Evolutionary conservation across 2,888 invertebrate genomes (phyloP).

Genomic region (Drosophila maculinotata): DNA sequence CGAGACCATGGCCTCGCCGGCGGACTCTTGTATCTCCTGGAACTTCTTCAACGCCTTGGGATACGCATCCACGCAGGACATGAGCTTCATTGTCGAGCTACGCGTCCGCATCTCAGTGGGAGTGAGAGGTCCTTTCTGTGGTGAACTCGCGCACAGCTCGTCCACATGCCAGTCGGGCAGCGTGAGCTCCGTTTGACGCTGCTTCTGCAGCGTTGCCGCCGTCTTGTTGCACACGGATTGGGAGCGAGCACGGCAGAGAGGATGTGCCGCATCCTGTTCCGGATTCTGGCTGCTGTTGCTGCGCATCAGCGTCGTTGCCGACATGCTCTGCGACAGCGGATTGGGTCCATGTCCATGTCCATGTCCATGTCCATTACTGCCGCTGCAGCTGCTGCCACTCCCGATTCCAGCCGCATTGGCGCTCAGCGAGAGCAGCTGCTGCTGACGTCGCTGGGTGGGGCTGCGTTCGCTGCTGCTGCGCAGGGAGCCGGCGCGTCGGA

Average conservation of each 20-base stretch:
- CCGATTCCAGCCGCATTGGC: constrained; percentile 39
- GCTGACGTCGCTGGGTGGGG: constrained; percentile 84
- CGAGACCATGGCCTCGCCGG: constrained; percentile 89
- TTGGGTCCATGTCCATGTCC: constrained; percentile 66
- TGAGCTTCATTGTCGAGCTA: constrained; percentile 76
- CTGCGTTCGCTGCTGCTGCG: constrained; percentile 86
- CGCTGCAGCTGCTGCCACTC: constrained; percentile 20
- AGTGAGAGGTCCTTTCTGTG: constrained; percentile 36
- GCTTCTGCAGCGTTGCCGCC: constrained; percentile 63
- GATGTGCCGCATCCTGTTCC: constrained; percentile 71
- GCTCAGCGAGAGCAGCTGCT: constrained; percentile 63
- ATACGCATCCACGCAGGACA: constrained; percentile 81
- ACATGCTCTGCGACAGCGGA: constrained; percentile 86
- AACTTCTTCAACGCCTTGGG: constrained; percentile 83
- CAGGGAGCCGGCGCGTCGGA: constrained; percentile 89
- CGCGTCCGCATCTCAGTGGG: constrained; percentile 60
- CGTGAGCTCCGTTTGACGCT: constrained; percentile 16
- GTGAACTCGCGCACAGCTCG: constrained; percentile 66
- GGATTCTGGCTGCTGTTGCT: constrained; percentile 57
- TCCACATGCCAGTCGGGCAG: constrained; percentile 53
- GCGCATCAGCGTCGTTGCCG: constrained; percentile 85
- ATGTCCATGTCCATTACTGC: constrained; percentile 56
- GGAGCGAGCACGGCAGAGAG: constrained; percentile 85
- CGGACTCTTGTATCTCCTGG: constrained; percentile 87
- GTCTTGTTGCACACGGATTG: constrained; percentile 84